These are phyloP conservation scores for Otolemur garnettii DNA, from an alignment of 2,113 vertebrate genomes.

Conservation along the genomic window DNA sequence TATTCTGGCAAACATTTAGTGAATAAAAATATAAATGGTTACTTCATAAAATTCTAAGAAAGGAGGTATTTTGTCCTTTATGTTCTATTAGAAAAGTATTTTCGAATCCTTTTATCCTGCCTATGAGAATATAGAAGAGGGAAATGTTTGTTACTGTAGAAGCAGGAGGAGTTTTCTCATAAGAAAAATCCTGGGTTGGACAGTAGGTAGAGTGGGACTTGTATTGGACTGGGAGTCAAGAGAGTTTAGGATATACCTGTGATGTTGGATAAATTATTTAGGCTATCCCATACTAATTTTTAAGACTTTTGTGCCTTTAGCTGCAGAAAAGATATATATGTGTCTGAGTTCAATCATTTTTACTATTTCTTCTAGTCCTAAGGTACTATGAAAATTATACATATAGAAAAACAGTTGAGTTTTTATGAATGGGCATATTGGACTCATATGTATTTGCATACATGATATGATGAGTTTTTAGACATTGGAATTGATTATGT, in stretches of 20 bases:
- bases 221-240: background rate
- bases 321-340: background rate
- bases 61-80: background rate
- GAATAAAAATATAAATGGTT: conserved; percentile 56
- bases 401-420: background rate
- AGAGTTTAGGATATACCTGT: background rate
- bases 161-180: background rate
- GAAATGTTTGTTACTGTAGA: background rate
- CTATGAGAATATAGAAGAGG: background rate
- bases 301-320: background rate
- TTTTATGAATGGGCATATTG: background rate
- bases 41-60: conserved; percentile 57
- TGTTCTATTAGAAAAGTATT: conserved; percentile 3
- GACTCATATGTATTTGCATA: background rate
- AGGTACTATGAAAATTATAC: background rate
- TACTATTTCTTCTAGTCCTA: conserved; percentile 16
- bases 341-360: background rate
- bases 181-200: background rate
- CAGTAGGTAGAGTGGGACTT: background rate
- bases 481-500: conserved; percentile 31
- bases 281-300: background rate
- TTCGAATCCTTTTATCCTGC: conserved; percentile 47
- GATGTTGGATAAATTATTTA: background rate
- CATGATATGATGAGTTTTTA: background rate
- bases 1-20: conserved; percentile 59